Base-by-base conservation (phyloP, 2,113 vertebrate genomes). In the Cyanistes caeruleus region DNA sequence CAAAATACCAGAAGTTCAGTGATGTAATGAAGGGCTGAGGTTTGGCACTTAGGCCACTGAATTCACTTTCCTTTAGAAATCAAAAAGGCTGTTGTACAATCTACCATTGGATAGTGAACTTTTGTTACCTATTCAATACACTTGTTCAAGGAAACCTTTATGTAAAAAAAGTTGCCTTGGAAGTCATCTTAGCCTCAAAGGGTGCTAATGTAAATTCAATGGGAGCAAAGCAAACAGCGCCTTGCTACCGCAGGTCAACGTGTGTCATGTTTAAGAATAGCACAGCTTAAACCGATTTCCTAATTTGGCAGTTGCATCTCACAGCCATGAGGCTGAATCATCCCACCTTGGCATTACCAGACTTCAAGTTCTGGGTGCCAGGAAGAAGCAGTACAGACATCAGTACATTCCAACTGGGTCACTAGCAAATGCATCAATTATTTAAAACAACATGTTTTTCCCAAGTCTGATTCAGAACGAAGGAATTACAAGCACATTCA, bases 201-300 rank as follows among this genome's bases (percentile, higher is more conserved):
- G 70, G 3, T 53, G 35, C 39, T 90, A 22, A 63, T 13, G 1
- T 23, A 91, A 96, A 5, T 35, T 63, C 53, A 82, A 35, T 1
- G 58, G 25, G 8, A 90, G 80, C 39, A 77, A 88, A 93, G 65
- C 52, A 89, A 94, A 89, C 56, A 84, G 64, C 0, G 2, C 46
- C 49, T 63, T 51, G 46, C 35, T 79, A 44, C 49, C 1, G 0
- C 1, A 73, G 51, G 82, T 69, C 59, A 22, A 79, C 77, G 53
- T 13, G 48, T 20, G 33, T 72, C 77, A 91, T 55, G 74, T 58
- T 89, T 43, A 93, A 91, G 70, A 95, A 95, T 23, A 96, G 89
- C 87, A 83, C 2, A 0, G 51, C 82, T 93, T 96, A 90, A 94
- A 74, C 78, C 0, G 4, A 65, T 85, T 93, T 91, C 91, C 90